Conservation (phyloP, 2,797 vertebrate species). For the Chiroxiphia lanceolata region DNA sequence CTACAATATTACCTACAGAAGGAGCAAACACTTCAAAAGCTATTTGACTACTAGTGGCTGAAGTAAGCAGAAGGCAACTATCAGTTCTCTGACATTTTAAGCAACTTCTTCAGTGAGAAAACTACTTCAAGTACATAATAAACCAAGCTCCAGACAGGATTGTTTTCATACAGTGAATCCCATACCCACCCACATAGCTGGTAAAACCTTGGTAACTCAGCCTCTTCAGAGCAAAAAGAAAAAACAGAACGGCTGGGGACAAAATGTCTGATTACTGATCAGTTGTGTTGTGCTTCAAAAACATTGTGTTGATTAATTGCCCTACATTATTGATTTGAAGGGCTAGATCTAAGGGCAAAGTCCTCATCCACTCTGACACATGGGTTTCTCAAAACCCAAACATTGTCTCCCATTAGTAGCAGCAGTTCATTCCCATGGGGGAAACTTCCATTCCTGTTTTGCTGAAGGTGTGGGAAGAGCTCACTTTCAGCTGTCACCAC, state of each 20-base stretch:
- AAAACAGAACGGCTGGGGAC: neutral
- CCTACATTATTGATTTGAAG: neutral
- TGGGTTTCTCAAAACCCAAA: neutral
- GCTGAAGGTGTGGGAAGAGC: accelerated
- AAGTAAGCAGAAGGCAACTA: neutral
- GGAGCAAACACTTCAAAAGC: neutral
- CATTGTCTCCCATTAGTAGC: accelerated
- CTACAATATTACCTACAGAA: neutral
- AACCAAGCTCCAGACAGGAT: neutral
- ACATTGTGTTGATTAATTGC: neutral
- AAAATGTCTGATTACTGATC: neutral
- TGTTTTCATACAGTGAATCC: neutral
- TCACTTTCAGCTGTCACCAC: neutral
- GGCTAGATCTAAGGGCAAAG: neutral
- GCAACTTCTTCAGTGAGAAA: neutral
- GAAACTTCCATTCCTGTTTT: neutral
- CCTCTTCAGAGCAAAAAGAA: neutral
- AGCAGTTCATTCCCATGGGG: accelerated
- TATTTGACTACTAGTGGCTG: neutral
- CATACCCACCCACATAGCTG: neutral
- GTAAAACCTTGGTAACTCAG: neutral
- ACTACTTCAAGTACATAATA: neutral
- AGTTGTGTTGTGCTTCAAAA: neutral
- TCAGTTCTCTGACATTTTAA: neutral
- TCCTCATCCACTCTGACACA: accelerated